Evolutionary conservation across 2,888 invertebrate genomes (phyloP).

Genomic region (Bugulina stolonifera): DNA sequence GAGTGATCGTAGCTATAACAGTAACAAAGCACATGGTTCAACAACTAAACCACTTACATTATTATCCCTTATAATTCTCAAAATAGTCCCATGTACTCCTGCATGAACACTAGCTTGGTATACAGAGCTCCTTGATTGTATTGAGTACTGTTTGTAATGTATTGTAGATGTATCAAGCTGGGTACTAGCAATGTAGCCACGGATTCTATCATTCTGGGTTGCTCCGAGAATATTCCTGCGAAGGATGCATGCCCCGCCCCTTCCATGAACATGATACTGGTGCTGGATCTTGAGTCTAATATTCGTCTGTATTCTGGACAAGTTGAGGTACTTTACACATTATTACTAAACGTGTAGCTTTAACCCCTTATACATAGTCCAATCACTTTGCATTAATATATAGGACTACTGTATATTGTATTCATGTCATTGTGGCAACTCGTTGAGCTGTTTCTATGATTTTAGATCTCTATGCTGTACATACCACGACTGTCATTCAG

Average conservation of each 20-base stretch:
- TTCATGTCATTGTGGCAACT: too few relatives aligned
- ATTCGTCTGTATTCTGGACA: conserved; percentile 78
- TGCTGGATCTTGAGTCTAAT: conserved; percentile 72
- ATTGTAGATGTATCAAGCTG: conserved; percentile 50
- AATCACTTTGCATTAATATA: too few relatives aligned
- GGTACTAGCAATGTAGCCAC: conserved; percentile 51
- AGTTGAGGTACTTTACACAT: too few relatives aligned
- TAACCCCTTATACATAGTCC: too few relatives aligned
- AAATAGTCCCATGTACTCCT: neutral
- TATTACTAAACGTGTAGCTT: too few relatives aligned
- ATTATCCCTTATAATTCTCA: neutral
- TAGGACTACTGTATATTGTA: too few relatives aligned
- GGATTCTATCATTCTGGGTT: conserved; percentile 69
- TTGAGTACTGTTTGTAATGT: neutral
- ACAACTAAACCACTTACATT: too few relatives aligned
- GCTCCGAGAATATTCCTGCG: conserved; percentile 67
- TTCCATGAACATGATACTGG: conserved; percentile 73
- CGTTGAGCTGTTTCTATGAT: conserved; percentile 26
- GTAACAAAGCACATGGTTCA: too few relatives aligned
- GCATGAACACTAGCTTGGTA: too few relatives aligned
- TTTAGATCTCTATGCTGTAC: conserved; percentile 66
- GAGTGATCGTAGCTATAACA: too few relatives aligned
- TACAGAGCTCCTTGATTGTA: too few relatives aligned
- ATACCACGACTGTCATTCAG: conserved; percentile 46
- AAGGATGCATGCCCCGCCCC: conserved; percentile 77